Evolutionary conservation across 1,140 invertebrate genomes (phyloP), one percentile per base, ranked within the genome.

Genomic region (Tetragnatha versicolor): DNA sequence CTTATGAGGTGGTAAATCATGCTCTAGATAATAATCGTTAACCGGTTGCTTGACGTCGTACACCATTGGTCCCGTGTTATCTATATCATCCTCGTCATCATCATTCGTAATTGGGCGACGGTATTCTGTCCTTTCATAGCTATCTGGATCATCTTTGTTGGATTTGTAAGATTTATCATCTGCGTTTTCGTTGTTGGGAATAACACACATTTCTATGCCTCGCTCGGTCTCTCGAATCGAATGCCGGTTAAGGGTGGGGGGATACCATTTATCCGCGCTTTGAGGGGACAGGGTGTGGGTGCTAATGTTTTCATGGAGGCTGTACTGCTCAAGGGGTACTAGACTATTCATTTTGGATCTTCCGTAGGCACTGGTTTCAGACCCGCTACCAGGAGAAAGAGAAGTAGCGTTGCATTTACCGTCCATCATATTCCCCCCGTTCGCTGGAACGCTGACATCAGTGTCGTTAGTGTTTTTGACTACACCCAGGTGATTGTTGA

Each of bases 121-220:
- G 14, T 78, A 78, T 35, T 78, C 75, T 49, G 75, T 78, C 61
- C 65, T 68, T 45, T 78, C 63, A 37, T 33, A 42, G 12, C 29
- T 66, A 12, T 78, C 63, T 14, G 49, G 35, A 10, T 65, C 58
- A 53, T 76, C 73, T 29, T 47, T 53, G 7, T 17, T 35, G 3
- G 75, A 53, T 45, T 78, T 78, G 35, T 47, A 60, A 29, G 68
- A 49, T 45, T 78, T 53, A 1, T 37, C 9, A 25, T 14, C 60
- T 1, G 55, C 47, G 49, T 22, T 49, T 20, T 69, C 65, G 17
- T 55, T 78, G 35, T 29, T 42, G 22, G 75, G 22, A 33, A 78
- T 68, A 14, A 68, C 75, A 39, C 75, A 78, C 75, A 78, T 66
- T 35, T 78, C 75, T 1, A 78, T 78, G 33, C 75, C 75, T 55